These are phyloP conservation scores for Chloropsis hardwickii DNA, from an alignment of 2,113 vertebrate genomes.

Conservation along the genomic window DNA sequence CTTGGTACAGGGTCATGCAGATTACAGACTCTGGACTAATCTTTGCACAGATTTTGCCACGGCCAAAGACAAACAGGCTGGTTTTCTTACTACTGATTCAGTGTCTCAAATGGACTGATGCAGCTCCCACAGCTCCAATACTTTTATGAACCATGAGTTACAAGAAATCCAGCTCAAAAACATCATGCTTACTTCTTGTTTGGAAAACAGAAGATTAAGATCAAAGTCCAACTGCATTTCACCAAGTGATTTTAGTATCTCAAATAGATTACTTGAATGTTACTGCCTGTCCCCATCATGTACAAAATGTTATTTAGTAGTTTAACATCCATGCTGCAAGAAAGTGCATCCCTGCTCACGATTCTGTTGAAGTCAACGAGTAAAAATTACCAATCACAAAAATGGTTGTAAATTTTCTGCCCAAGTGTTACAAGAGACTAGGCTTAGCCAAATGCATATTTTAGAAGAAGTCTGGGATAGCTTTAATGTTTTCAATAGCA, in stretches of 20 bases:
- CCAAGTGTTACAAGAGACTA: not conserved
- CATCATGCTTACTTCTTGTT: not conserved
- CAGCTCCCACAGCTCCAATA: not conserved
- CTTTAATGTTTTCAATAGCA: not conserved
- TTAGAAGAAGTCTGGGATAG: not conserved
- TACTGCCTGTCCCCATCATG: accelerated
- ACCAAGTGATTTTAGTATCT: not conserved
- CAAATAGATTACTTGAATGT: not conserved
- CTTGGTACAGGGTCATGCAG: not conserved
- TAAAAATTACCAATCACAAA: not conserved
- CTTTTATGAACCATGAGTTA: not conserved
- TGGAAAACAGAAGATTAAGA: not conserved
- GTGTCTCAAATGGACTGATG: not conserved
- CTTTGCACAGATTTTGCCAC: not conserved
- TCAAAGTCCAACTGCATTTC: not conserved
- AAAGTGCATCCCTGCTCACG: not conserved
- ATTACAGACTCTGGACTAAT: not conserved
- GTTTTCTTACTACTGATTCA: not conserved
- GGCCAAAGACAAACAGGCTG: not conserved
- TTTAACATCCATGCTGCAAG: not conserved
- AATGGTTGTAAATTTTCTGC: not conserved
- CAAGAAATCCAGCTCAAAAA: not conserved
- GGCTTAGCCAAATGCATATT: not conserved
- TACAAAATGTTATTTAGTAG: not conserved
- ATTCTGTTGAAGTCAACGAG: not conserved